phyloP scores from a whole-genome alignment of 2,888 invertebrate genomes.

The Pandemis cinnamomeana region DNA sequence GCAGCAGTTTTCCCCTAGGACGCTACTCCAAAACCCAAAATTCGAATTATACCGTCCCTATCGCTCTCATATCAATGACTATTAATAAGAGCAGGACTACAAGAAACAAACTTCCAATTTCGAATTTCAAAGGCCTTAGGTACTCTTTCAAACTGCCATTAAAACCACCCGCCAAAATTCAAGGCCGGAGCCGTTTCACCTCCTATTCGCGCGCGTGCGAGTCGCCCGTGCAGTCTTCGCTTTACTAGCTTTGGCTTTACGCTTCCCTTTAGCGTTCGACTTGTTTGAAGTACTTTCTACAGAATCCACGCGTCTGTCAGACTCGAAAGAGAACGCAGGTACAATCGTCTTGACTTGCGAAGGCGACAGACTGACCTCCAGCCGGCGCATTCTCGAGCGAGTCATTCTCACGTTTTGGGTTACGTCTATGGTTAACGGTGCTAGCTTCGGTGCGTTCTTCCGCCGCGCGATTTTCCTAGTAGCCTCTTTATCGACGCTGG shows the following conservation, averaged over 20 bases:
- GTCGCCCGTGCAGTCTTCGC: conserved; percentile 63
- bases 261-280: conserved; percentile 52
- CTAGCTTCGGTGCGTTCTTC: conserved; percentile 55
- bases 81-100: too few species aligned
- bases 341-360: conserved; percentile 65
- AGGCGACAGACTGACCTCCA: conserved; percentile 72
- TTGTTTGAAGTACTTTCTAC: conserved; percentile 59
- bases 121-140: too few species aligned
- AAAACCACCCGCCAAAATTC: neutral
- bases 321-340: conserved; percentile 71
- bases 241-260: conserved; percentile 50
- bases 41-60: too few species aligned
- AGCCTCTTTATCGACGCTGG: conserved; percentile 51
- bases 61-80: too few species aligned
- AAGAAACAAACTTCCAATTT: too few species aligned
- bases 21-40: too few species aligned
- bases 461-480: conserved; percentile 65
- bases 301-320: conserved; percentile 65
- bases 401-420: conserved; percentile 67
- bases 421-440: conserved; percentile 52
- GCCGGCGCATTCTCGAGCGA: conserved; percentile 65
- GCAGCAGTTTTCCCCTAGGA: neutral
- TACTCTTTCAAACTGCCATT: neutral
- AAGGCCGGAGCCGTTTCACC: conserved; percentile 58
- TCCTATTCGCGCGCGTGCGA: conserved; percentile 62